A percentile compares a stretch with the other conserved stretches of the same genome.
Evolutionary conservation across 2,113 vertebrate species (phyloP).

Genomic region (Lamprologus speciosus): DNA sequence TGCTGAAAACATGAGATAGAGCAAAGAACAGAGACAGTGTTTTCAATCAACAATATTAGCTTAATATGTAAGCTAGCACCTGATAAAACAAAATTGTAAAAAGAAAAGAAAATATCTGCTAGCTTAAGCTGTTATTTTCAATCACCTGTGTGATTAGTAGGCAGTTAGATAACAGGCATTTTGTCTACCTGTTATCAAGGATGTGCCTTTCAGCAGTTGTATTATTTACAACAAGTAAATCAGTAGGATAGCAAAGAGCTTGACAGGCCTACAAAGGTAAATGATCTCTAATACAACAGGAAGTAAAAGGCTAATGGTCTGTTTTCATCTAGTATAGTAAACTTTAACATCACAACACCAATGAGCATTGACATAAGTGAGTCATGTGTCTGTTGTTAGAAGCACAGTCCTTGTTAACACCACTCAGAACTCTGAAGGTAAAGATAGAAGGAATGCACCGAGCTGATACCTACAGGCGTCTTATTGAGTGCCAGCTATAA

Average conservation of each 20-base stretch:
- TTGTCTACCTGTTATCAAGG: background rate
- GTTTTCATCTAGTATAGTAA: background rate
- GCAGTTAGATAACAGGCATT: background rate
- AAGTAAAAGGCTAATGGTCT: background rate
- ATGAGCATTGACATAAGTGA: background rate
- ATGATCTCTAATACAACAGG: background rate
- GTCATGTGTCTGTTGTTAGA: background rate
- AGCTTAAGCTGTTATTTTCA: background rate
- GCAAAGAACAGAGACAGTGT: background rate
- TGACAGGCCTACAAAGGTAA: background rate
- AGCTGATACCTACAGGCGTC: slow-evolving; percentile 79
- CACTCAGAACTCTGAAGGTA: background rate
- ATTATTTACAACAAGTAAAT: background rate
- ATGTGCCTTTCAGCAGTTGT: background rate
- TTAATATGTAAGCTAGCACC: background rate
- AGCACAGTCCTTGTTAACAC: background rate
- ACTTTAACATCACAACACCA: background rate
- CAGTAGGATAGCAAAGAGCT: background rate
- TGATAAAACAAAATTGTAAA: background rate
- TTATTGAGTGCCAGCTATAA: slow-evolving; percentile 70
- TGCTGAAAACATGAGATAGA: background rate
- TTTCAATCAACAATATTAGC: background rate
- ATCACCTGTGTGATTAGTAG: background rate
- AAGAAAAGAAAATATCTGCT: background rate
- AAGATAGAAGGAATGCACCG: background rate